These are phyloP conservation scores for Malthinus seriepunctatus DNA, from an alignment of 2,888 invertebrate species.

Conservation along the genomic window DNA sequence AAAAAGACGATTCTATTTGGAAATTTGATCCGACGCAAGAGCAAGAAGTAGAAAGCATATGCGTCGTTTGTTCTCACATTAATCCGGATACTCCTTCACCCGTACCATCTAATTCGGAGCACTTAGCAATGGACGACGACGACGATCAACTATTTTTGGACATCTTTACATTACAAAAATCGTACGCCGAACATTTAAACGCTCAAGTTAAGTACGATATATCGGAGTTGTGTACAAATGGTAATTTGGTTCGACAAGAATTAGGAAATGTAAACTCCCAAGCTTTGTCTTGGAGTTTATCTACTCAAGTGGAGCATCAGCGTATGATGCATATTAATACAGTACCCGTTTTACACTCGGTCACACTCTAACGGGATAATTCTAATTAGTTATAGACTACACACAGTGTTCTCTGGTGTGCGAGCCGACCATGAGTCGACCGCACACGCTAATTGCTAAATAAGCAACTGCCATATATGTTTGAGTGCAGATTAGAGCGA, in stretches of 20 bases:
- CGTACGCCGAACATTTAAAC: conserved; percentile 52
- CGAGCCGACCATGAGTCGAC: conserved; percentile 13
- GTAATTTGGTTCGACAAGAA: conserved; percentile 48
- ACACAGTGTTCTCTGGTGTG: conserved; percentile 32
- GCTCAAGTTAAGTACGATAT: conserved; percentile 44
- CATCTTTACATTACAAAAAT: conserved; percentile 61
- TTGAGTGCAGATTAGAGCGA: conserved; percentile 47
- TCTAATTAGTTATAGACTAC: conserved; percentile 33
- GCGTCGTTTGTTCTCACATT: conserved; percentile 46
- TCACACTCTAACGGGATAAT: conserved; percentile 44
- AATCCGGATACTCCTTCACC: conserved; percentile 37
- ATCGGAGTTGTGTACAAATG: conserved; percentile 36
- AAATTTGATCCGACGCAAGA: conserved; percentile 21
- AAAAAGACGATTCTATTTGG: conserved; percentile 23
- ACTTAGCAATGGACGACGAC: conserved; percentile 60
- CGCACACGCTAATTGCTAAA: conserved; percentile 24
- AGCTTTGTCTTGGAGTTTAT: conserved; percentile 56
- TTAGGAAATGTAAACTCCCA: conserved; percentile 64
- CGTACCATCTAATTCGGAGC: conserved; percentile 37
- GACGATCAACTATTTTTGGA: conserved; percentile 66
- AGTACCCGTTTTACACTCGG: conserved; percentile 48
- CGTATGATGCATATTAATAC: conserved; percentile 48
- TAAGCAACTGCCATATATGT: conserved; percentile 52
- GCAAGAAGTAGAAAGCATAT: conserved; percentile 52
- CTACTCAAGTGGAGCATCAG: conserved; percentile 52